These are phyloP conservation scores for Tridacna gigas DNA, from an alignment of 2,888 invertebrate species.

Conservation along the genomic window DNA sequence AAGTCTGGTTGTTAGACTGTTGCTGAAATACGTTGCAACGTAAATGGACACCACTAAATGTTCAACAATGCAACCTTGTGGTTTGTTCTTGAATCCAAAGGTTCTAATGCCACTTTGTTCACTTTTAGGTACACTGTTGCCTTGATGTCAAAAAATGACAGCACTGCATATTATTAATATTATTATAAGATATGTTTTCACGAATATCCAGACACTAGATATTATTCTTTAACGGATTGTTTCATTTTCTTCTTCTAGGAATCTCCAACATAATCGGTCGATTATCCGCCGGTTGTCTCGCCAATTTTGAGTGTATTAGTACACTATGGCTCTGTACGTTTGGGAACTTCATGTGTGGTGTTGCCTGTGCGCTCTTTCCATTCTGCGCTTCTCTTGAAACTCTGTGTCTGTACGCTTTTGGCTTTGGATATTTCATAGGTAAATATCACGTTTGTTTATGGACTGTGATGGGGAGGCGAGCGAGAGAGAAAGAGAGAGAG, in stretches of 20 bases:
- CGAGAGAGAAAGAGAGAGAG: no score
- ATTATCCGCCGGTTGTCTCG: slow-evolving; percentile 61
- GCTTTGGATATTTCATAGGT: slow-evolving; percentile 69
- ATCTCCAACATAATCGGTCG: slow-evolving; percentile 66
- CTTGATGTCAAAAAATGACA: not conserved
- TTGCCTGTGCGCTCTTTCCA: slow-evolving; percentile 64
- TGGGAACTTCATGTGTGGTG: slow-evolving; percentile 58
- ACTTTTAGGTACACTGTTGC: slow-evolving; percentile 11
- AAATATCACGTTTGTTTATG: not conserved
- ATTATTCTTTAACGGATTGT: no score
- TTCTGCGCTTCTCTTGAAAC: slow-evolving; percentile 60
- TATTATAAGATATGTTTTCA: no score
- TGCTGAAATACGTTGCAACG: no score
- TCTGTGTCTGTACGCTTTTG: slow-evolving; percentile 41
- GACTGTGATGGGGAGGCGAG: no score
- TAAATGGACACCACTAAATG: no score
- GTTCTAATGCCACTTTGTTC: slow-evolving; percentile 6
- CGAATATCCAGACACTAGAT: no score
- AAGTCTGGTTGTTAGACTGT: no score
- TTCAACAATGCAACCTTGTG: no score
- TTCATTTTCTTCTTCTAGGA: slow-evolving; percentile 49
- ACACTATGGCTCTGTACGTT: slow-evolving; percentile 61
- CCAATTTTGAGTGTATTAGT: slow-evolving; percentile 49
- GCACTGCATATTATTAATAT: not conserved
- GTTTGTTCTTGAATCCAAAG: not conserved